Evolutionary conservation across 2,113 vertebrate species (phyloP), one percentile per base, ranked within the genome.

Genomic region (Callopanchax toddi): DNA sequence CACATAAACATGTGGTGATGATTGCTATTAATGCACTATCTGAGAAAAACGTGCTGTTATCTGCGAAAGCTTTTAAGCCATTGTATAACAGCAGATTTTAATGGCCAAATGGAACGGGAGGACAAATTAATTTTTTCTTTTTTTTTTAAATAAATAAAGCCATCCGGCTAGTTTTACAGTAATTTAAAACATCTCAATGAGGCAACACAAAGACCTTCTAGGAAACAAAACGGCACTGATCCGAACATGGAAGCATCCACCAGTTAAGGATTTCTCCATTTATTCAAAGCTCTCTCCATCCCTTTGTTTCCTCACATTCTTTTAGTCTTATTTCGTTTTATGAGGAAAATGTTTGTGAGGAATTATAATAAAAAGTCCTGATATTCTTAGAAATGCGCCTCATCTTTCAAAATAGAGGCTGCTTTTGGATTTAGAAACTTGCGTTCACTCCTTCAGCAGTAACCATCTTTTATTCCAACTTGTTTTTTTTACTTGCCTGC

Each of bases 11-110:
- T 13, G 37, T 62, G 12, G 65, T 29, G 21, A 68, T 86, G 81
- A 87, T 82, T 86, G 82, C 64, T 77, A 71, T 82, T 67, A 63
- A 59, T 81, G 65, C 55, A 79, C 52, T 62, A 84, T 82, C 60
- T 59, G 59, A 57, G 59, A 26, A 79, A 37, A 79, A 76, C 59
- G 71, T 53, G 77, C 40, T 26, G 57, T 76, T 79, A 76, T 81
- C 74, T 70, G 42, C 36, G 37, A 75, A 73, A 49, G 73, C 79
- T 85, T 87, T 87, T 78, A 76, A 73, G 60, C 66, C 48, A 34
- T 79, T 77, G 63, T 71, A 59, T 48, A 71, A 76, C 73, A 51
- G 54, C 67, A 58, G 6, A 48, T 71, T 76, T 42, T 61, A 66
- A 84, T 66, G 55, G 53, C 56, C 54, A 79, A 76, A 84, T 78